Percentiles rank a stretch among this genome's conserved stretches.
These are phyloP conservation scores for Hydropsyche tenuis DNA, from an alignment of 1,140 invertebrate species.

Conservation along the genomic window DNA sequence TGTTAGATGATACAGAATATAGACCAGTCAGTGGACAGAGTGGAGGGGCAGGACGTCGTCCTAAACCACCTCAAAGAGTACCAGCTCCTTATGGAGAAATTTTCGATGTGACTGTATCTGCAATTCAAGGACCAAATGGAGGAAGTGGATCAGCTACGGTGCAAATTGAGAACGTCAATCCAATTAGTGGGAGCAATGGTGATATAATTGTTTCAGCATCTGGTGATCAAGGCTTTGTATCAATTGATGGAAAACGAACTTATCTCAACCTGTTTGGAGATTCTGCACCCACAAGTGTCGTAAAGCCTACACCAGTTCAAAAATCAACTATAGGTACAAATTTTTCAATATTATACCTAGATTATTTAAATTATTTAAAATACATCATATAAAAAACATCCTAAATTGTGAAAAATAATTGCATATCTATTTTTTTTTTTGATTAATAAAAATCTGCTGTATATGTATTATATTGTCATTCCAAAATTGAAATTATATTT, in stretches of 20 bases:
- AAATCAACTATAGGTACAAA: conserved; percentile 47
- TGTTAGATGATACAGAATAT: conserved; percentile 81
- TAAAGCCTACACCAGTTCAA: conserved; percentile 30
- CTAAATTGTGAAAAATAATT: background rate
- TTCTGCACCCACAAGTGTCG: conserved; percentile 55
- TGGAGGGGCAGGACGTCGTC: conserved; percentile 40
- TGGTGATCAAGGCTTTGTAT: conserved; percentile 84
- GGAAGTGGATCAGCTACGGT: conserved; percentile 59
- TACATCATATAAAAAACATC: background rate
- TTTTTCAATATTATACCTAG: background rate
- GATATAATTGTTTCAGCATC: conserved; percentile 80
- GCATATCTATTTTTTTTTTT: too few species aligned
- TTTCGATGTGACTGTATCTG: conserved; percentile 87
- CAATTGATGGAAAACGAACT: conserved; percentile 89
- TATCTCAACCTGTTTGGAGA: conserved; percentile 83
- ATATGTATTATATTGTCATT: conserved; percentile 2
- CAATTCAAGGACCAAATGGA: conserved; percentile 79
- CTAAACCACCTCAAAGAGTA: conserved; percentile 51
- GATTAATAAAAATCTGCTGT: too few species aligned
- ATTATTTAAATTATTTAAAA: background rate
- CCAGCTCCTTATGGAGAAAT: conserved; percentile 71
- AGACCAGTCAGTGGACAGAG: conserved; percentile 66
- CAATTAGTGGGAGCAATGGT: conserved; percentile 57
- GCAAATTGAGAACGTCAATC: conserved; percentile 57
- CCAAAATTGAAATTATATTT: background rate